These are phyloP conservation scores for Tetramorium alpestre DNA, from an alignment of 1,140 invertebrate genomes.

Conservation along the genomic window DNA sequence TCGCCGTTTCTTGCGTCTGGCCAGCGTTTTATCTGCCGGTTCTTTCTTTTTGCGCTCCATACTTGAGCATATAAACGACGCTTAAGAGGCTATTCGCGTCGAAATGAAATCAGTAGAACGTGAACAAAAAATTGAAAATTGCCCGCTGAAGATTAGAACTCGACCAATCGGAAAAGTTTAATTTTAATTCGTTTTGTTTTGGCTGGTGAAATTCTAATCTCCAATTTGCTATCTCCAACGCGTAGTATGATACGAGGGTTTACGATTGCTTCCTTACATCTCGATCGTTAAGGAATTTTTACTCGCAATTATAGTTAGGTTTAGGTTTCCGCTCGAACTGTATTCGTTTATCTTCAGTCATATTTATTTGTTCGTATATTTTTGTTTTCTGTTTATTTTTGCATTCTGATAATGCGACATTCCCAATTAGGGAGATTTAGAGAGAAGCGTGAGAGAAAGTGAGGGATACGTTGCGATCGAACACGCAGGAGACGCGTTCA, in stretches of 20 bases:
- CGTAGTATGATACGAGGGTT: not conserved
- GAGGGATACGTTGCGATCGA: not conserved
- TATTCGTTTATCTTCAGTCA: not conserved
- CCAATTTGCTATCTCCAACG: too few relatives aligned
- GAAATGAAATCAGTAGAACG: conserved; percentile 3
- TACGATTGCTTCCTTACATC: not conserved
- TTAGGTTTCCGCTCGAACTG: not conserved
- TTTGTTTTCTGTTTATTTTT: not conserved
- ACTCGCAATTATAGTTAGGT: not conserved
- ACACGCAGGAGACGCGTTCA: not conserved
- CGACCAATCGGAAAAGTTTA: too few relatives aligned
- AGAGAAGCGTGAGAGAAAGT: not conserved
- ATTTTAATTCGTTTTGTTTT: too few relatives aligned
- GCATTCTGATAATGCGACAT: not conserved
- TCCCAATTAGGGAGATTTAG: not conserved
- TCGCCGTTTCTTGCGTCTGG: conserved; percentile 15
- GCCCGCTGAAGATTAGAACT: too few relatives aligned
- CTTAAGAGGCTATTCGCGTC: not conserved
- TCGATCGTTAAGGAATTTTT: conserved; percentile 6
- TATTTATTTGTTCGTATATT: not conserved
- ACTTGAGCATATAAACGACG: not conserved
- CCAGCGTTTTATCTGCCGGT: not conserved
- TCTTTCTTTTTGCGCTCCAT: not conserved
- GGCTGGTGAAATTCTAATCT: too few relatives aligned
- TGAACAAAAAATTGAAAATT: too few relatives aligned